Evolutionary conservation across 37 sponge, comb jelly and placozoan species (phyloP).

Genomic region (Amphimedon queenslandica): DNA sequence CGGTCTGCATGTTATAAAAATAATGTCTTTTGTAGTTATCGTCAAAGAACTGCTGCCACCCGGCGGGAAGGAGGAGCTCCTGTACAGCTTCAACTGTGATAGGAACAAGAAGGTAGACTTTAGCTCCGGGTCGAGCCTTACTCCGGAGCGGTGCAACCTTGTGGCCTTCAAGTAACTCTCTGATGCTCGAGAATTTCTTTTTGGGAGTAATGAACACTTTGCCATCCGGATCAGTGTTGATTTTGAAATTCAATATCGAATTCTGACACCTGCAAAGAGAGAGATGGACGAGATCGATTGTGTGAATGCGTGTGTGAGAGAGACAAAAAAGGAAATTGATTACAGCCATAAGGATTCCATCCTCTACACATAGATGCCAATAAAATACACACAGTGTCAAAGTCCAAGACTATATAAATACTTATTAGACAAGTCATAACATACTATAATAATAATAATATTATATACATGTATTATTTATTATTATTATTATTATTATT

Average conservation of each 20-base stretch:
- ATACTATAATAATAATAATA: too few species aligned
- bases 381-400: neutral
- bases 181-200: constrained; percentile 14
- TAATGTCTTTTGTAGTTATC: constrained; percentile 29
- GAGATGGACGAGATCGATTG: neutral
- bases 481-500: too few species aligned
- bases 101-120: constrained; percentile 31
- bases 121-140: constrained; percentile 19
- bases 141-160: constrained; percentile 24
- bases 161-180: constrained; percentile 35
- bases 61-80: constrained; percentile 17
- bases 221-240: constrained; percentile 23
- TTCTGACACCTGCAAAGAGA: constrained; percentile 21
- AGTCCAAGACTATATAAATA: too few species aligned
- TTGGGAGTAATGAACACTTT: constrained; percentile 27
- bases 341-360: too few species aligned
- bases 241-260: constrained; percentile 58
- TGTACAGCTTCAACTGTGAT: constrained; percentile 32
- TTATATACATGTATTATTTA: too few species aligned
- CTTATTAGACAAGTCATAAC: too few species aligned
- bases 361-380: neutral
- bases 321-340: too few species aligned
- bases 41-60: constrained; percentile 41
- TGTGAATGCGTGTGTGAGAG: constrained; percentile 6
- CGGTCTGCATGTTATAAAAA: constrained; percentile 43